Base-by-base conservation (phyloP, 2,113 vertebrate species). In the Dipodomys merriami region DNA sequence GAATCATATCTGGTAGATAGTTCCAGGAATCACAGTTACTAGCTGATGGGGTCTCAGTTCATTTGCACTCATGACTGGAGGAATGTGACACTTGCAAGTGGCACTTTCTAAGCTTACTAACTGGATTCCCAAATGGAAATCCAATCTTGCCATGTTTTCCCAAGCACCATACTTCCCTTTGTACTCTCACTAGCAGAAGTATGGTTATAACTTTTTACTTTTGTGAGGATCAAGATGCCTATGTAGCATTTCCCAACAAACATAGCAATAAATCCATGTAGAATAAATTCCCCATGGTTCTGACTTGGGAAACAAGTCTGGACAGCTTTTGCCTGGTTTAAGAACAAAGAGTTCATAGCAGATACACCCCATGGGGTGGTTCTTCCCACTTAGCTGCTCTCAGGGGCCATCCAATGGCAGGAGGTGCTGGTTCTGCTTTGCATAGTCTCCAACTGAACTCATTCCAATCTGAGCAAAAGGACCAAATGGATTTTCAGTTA, bases 401-500 rank as follows among this genome's bases (percentile, higher is more conserved):
- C 35, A 23, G 5, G 16, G 57, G n/a, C 87, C 27, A 16, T 23
- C 29, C 16, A 5, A 1, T 64, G 68, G 18, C 64, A 16, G 57
- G 12, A 35, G 53, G 20, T 78, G 44, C 78, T 80, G 29, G 23
- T 68, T 84, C 71, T 74, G 30, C 72, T 88, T 86, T 83, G 13
- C 81, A 80, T 95, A 29, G 44, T 89, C 86, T 88, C 74, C 76
- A 77, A 0, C 19, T 84, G 25, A 90, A 62, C 67, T 88, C 46
- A 67, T 79, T 73, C 39, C 29, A 46, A 87, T 22, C 22, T 33
- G 83, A 92, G 79, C 84, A 57, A 74, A 88, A 87, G 78, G 60
- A 73, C 22, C 92, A 87, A 30, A 22, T 94, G 60, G 5, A 77
- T 80, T 91, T 96, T 77, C 64, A 27, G 9, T 82, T 83, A 35